Evolutionary conservation across 2,113 vertebrate genomes (phyloP).

Genomic region (Callospermophilus lateralis): DNA sequence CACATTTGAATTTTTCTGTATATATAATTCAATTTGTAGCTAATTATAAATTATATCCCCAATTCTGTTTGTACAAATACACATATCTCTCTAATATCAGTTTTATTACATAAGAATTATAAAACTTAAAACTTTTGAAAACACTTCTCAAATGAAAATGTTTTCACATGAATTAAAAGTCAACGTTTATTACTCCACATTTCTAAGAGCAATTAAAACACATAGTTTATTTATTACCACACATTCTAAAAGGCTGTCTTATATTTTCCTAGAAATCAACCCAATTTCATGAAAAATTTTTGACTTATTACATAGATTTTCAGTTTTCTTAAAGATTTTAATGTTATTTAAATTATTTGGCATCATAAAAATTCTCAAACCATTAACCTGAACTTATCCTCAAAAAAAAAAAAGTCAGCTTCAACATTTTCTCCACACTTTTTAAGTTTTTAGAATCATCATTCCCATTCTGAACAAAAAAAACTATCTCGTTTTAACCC

Average conservation of each 20-base stretch:
- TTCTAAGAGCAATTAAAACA: background rate
- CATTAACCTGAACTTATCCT: background rate
- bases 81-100: background rate
- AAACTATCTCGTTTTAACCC: background rate
- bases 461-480: background rate
- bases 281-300: background rate
- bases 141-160: background rate
- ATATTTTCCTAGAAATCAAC: background rate
- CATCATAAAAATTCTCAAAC: background rate
- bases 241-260: background rate
- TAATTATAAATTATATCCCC: background rate
- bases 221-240: background rate
- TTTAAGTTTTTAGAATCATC: background rate
- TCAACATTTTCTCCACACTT: background rate
- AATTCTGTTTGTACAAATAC: background rate
- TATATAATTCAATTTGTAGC: background rate
- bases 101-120: background rate
- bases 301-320: background rate
- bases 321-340: background rate
- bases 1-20: background rate
- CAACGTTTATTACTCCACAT: background rate
- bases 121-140: no score
- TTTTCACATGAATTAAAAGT: background rate
- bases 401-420: background rate
- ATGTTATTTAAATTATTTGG: background rate